Evolutionary conservation across 1,140 invertebrate genomes (phyloP).

Genomic region (Brachionus koreanus): DNA sequence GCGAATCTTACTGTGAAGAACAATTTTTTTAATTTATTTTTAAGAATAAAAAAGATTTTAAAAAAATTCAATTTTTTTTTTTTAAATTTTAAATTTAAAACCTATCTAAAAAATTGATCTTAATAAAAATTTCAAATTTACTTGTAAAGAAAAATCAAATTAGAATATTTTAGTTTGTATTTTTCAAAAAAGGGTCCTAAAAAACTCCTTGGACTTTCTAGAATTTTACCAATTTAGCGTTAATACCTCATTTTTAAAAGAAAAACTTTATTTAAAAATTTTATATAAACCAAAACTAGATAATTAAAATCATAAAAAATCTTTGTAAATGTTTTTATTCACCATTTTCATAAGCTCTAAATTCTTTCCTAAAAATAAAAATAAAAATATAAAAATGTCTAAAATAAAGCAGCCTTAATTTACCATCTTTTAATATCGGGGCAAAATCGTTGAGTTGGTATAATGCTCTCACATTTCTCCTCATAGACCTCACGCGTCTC

Average conservation of each 20-base stretch:
- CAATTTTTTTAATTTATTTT: not conserved
- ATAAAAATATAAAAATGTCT: not conserved
- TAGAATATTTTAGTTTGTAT: no score
- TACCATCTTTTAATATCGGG: conserved; percentile 42
- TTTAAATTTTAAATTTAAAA: not conserved
- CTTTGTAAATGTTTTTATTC: not conserved
- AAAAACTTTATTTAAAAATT: not conserved
- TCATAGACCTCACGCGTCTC: conserved; percentile 42
- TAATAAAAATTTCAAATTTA: no score
- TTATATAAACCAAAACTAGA: conserved; percentile 10
- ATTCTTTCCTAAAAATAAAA: conserved; percentile 13
- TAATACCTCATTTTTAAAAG: no score
- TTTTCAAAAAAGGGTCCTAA: no score
- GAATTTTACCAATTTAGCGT: no score
- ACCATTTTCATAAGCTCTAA: conserved; percentile 32
- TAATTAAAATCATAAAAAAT: conserved; percentile 1
- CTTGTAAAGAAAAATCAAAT: no score
- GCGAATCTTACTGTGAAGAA: not conserved
- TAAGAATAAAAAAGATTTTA: not conserved
- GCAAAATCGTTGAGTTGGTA: conserved; percentile 10
- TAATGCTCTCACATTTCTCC: conserved; percentile 5
- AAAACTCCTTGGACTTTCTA: no score
- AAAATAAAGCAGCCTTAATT: not conserved
- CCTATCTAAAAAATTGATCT: no score
- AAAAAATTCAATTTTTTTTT: not conserved